Base-by-base conservation (phyloP, 2,113 vertebrate genomes). In the Epinephelus fuscoguttatus region DNA sequence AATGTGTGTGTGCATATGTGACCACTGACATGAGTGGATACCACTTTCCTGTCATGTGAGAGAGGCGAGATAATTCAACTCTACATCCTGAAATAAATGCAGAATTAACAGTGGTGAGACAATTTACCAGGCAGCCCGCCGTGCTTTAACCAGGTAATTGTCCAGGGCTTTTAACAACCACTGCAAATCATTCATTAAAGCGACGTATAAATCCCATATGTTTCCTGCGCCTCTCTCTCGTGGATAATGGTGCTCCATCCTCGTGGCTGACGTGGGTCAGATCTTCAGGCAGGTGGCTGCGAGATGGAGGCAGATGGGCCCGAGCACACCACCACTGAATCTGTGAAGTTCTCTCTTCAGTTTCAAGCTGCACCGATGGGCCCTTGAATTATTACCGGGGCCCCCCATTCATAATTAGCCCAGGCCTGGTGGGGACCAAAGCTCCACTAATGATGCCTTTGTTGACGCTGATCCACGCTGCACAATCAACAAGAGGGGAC, bases 331-430 rank as follows among this genome's bases (percentile, higher is more conserved):
- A 84, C 85, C 87, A 42, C 90, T 86, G 89, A 91, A 94, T 93
- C 87, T 90, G 89, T 89, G 86, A 94, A 94, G 87, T 92, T 92
- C 82, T 90, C 91, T 92, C 93, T 91, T 90, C 92, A 90, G 82
- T 91, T 92, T 92, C 89, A 92, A 94, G 92, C 93, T 83, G 92
- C 90, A 92, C 89, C 92, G 92, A 94, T 88, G 93, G 89, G 89
- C 93, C 92, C 94, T 94, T 94, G 90, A 95, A 94, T 94, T 95
- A 94, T 93, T 93, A 90, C 92, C 30, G 69, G 92, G 42, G 89
- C 90, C 94, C 91, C 91, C 92, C 91, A 91, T 95, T 94, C 91
- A 95, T 94, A 96, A 96, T 96, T 94, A 95, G 91, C 94, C 92
- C 89, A 37, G 78, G 89, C 90, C 93, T 95, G 91, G 91, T 94